Base-by-base conservation (phyloP, 2,113 vertebrate genomes). In the Orycteropus afer region DNA sequence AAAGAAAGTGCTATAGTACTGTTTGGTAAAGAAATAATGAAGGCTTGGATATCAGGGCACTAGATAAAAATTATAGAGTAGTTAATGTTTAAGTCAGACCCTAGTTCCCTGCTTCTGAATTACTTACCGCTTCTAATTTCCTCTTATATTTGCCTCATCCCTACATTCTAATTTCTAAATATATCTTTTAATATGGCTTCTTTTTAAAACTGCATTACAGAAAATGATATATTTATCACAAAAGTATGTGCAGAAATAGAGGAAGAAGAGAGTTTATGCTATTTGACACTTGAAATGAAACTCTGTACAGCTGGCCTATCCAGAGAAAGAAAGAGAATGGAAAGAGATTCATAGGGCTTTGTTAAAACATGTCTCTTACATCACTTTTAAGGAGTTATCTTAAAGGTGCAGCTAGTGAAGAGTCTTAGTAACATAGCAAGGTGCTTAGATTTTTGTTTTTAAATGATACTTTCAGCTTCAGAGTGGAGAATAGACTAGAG, bases 1-100 rank as follows among this genome's bases (percentile, higher is more conserved):
- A 93, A 67, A 90, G 80, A 82, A 74, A 86, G 42, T 89, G 47
- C 86, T 57, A 4, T 57, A 25, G 65, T 86, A 67, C 49, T 79
- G 57, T 93, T 88, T 63, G 45, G 51, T 87, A 89, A 93, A 77
- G 82, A 94, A 95, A 86, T 92, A 92, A 42, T 74, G 80, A 84
- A 78, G 55, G 3, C 42, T 81, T 73, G 2, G 45, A 37, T 45
- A 3, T 47, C 74, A 91, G 49, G 53, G 47, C 29, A 34, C 25
- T 29, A 32, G 29, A 67, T 55, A 90, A 77, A 90, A 88, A 82
- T 23, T 27, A 15, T 47, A 53, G 65, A 45, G 7, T 5, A 59
- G 61, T 55, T 51, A 92, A 82, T 23, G n/a, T 91, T 69, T 65
- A 82, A 51, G 49, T 80, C 42, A 80, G 45, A 89, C 5, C 12